Percentiles rank a stretch among this genome's conserved stretches.
phyloP scores from a whole-genome alignment of 2,888 invertebrate species.

The Diarsia brunnea region DNA sequence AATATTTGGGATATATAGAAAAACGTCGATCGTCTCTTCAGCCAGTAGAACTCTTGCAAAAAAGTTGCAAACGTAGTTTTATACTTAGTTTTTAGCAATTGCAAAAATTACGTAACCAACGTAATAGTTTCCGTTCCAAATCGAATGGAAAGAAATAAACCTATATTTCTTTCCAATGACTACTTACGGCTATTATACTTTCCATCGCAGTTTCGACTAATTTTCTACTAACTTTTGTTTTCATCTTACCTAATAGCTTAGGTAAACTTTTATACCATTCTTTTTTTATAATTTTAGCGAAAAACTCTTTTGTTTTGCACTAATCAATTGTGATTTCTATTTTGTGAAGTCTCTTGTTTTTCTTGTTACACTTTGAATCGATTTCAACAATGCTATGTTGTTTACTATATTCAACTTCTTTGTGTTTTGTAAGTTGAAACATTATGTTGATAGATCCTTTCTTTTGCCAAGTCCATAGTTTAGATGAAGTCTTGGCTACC shows the following conservation, averaged over 20 bases:
- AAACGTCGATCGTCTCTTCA: background rate
- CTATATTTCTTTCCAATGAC: constrained; percentile 53
- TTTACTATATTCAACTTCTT: background rate
- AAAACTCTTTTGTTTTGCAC: constrained; percentile 8
- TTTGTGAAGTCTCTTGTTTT: background rate
- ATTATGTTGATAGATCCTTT: background rate
- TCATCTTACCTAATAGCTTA: constrained; percentile 34
- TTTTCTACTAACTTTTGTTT: constrained; percentile 52
- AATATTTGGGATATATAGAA: background rate
- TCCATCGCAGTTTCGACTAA: constrained; percentile 35
- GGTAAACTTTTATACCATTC: constrained; percentile 11
- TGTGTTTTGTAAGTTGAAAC: background rate
- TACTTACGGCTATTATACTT: constrained; percentile 41
- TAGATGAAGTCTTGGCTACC: background rate
- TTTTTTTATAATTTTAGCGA: constrained; percentile 7
- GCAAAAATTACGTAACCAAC: constrained; percentile 27
- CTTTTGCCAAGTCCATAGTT: background rate
- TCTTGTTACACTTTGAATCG: background rate
- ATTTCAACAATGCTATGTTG: background rate
- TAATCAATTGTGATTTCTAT: constrained; percentile 30
- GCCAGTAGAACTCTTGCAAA: background rate
- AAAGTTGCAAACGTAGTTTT: background rate
- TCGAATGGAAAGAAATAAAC: too few relatives aligned
- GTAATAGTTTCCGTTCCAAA: constrained; percentile 20
- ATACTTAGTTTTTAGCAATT: constrained; percentile 1